Evolutionary conservation across 2,888 invertebrate genomes (phyloP).

Genomic region (Amphimallon solstitiale): DNA sequence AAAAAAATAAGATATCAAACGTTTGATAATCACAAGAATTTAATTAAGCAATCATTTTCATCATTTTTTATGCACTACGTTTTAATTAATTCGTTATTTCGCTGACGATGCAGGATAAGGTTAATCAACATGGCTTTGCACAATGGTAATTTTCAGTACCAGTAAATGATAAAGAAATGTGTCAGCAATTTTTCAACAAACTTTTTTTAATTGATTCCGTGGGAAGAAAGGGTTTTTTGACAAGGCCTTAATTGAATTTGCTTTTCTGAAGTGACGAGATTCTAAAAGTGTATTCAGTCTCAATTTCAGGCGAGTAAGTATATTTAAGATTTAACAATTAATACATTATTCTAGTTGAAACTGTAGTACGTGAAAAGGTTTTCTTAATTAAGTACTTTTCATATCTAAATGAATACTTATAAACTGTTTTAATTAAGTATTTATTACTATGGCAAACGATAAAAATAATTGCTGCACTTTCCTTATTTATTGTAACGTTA

Average conservation of each 20-base stretch:
- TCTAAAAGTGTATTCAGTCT: no score
- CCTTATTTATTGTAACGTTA: no score
- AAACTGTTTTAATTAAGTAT: no score
- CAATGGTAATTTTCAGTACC: not conserved
- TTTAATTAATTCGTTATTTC: conserved; percentile 42
- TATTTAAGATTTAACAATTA: no score
- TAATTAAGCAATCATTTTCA: conserved; percentile 37
- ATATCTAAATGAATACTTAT: no score
- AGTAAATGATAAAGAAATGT: conserved; percentile 33
- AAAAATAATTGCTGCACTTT: no score
- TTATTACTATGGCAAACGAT: no score
- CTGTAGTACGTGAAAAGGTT: no score
- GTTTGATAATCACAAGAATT: conserved; percentile 17
- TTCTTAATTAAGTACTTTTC: no score
- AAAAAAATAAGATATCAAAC: no score
- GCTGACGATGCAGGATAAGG: conserved; percentile 37
- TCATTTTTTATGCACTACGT: conserved; percentile 9
- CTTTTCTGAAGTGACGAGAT: not conserved
- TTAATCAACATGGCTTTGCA: conserved; percentile 38
- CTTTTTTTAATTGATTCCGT: conserved; percentile 25
- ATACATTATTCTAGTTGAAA: no score
- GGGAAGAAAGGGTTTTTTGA: conserved; percentile 4
- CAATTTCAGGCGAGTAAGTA: no score
- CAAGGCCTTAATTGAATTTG: conserved; percentile 9
- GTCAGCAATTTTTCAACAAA: conserved; percentile 33